Conservation (phyloP, 1,140 invertebrate species). For the Oryctes rhinoceros region DNA sequence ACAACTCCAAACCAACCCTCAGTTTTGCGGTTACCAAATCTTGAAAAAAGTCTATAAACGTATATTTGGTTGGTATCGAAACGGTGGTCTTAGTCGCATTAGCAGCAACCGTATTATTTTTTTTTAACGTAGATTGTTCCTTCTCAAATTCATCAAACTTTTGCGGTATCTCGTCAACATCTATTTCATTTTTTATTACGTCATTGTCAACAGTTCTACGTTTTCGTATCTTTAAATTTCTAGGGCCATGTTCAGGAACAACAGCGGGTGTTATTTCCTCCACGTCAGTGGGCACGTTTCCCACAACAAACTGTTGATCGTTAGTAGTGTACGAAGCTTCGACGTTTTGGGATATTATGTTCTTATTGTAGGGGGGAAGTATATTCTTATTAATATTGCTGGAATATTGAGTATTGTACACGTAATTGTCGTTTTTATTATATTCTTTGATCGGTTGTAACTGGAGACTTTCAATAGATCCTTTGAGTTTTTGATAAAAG, state of each 20-base stretch:
- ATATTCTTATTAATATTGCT: slow-evolving; percentile 43
- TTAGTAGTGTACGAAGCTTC: slow-evolving; percentile 47
- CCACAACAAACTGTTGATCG: slow-evolving; percentile 65
- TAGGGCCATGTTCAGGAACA: slow-evolving; percentile 68
- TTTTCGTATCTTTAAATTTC: slow-evolving; percentile 61
- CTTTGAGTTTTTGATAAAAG: slow-evolving; percentile 41
- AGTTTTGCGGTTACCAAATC: slow-evolving; percentile 56
- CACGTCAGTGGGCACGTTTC: slow-evolving; percentile 65
- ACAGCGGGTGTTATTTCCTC: slow-evolving; percentile 65
- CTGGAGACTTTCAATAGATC: slow-evolving; percentile 50
- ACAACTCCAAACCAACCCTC: slow-evolving; percentile 52
- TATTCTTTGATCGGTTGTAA: slow-evolving; percentile 9
- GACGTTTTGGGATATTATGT: slow-evolving; percentile 39
- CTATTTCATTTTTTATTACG: not conserved
- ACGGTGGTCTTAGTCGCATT: not conserved
- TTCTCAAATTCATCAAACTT: not conserved
- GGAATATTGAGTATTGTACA: slow-evolving; percentile 24
- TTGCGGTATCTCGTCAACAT: not conserved
- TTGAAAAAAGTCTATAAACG: slow-evolving; percentile 47
- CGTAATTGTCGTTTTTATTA: slow-evolving; percentile 40
- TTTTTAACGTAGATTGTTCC: not conserved
- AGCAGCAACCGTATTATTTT: not conserved
- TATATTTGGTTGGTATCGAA: not conserved
- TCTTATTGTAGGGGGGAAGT: not conserved
- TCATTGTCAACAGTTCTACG: slow-evolving; percentile 42